phyloP scores from a whole-genome alignment of 2,797 vertebrate genomes.

The Lagorchestes hirsutus region DNA sequence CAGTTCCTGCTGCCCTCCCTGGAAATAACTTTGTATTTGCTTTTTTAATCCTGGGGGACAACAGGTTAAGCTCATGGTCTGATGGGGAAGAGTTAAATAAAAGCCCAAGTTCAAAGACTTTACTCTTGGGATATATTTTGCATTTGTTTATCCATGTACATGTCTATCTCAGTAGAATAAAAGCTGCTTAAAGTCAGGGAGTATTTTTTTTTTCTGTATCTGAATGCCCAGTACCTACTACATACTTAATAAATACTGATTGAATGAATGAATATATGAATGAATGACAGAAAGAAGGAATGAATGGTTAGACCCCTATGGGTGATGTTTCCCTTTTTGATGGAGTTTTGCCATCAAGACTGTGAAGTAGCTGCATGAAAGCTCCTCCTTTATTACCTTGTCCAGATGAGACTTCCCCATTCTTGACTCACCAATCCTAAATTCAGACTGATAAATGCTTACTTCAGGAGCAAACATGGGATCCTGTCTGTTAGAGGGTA shows the following conservation, averaged over 20 bases:
- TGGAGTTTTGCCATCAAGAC: neutral
- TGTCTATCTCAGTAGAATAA: neutral
- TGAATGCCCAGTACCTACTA: neutral
- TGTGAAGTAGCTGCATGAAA: neutral
- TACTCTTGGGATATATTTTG: neutral
- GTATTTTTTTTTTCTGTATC: neutral
- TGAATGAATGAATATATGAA: conserved; percentile 14
- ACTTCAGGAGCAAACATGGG: neutral
- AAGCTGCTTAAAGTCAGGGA: neutral
- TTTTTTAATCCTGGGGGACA: neutral
- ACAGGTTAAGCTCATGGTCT: neutral
- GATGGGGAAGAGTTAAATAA: neutral
- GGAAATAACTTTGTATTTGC: neutral
- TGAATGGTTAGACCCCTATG: neutral
- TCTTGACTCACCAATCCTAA: neutral
- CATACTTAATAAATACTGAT: neutral
- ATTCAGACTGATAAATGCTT: neutral
- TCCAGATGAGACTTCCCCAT: neutral
- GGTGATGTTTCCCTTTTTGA: neutral
- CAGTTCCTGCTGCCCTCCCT: neutral
- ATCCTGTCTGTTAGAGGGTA: neutral
- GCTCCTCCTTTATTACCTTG: neutral
- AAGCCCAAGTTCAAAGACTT: neutral
- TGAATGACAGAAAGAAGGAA: neutral
- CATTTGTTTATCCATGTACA: neutral